Evolutionary conservation across 2,797 vertebrate species (phyloP).

Genomic region (Setipinna tenuifilis): DNA sequence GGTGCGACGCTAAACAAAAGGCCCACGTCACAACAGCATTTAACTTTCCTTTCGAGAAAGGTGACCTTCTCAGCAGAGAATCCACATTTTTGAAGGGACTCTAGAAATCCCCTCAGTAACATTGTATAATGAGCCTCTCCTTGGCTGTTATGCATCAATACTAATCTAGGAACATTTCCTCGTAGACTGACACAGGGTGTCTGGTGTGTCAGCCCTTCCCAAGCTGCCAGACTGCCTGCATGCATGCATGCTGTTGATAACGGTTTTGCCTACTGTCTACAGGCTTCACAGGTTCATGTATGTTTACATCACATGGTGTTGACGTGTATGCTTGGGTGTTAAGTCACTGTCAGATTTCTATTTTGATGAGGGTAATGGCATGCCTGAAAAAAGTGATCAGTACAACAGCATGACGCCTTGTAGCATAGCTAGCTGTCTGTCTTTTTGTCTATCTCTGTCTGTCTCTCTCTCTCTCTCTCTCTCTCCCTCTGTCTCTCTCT

Average conservation of each 20-base stretch:
- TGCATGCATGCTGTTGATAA: not conserved
- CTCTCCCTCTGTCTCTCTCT: not conserved
- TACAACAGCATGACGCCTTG: not conserved
- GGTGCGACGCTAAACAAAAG: conserved; percentile 1
- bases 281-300: not conserved
- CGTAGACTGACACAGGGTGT: not conserved
- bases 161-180: not conserved
- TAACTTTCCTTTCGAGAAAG: not conserved
- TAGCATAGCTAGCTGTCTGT: no score
- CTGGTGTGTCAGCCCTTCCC: no score
- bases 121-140: not conserved
- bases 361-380: no score
- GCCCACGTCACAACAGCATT: not conserved
- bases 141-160: not conserved
- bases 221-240: not conserved
- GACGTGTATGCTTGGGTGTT: not conserved
- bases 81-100: not conserved
- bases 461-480: no score
- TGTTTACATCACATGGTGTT: not conserved
- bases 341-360: not conserved
- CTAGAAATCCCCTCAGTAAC: not conserved
- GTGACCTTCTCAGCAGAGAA: not conserved
- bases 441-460: no score
- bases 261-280: not conserved
- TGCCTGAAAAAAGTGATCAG: not conserved